Percentiles rank a stretch among this genome's conserved stretches.
phyloP scores from a whole-genome alignment of 2,113 vertebrate species.

The Centropus unirufus region DNA sequence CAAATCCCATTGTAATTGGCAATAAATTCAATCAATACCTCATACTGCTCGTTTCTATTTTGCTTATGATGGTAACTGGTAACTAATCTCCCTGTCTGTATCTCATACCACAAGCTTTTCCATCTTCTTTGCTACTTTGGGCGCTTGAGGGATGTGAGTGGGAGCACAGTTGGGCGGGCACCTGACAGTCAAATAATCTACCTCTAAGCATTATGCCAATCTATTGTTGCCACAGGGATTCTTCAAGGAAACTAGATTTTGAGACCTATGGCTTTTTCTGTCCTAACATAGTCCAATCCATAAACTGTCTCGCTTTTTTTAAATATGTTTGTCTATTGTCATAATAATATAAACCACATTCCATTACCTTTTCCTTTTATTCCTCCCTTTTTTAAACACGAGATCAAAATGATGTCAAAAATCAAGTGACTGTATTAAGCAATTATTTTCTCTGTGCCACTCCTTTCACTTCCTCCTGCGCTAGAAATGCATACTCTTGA shows the following conservation, averaged over 20 bases:
- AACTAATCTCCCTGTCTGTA: background rate
- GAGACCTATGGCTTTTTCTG: background rate
- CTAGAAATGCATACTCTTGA: background rate
- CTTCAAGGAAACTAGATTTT: background rate
- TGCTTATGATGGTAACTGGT: background rate
- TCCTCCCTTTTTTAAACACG: background rate
- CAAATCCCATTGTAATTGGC: background rate
- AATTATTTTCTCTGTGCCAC: background rate
- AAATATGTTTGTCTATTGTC: background rate
- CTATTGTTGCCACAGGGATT: background rate
- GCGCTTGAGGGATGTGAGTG: background rate
- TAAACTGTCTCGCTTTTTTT: background rate
- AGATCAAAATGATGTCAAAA: background rate
- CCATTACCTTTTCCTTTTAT: background rate
- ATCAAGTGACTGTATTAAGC: background rate
- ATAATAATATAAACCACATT: background rate
- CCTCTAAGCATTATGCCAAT: fast-evolving
- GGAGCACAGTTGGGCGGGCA: background rate
- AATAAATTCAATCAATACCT: background rate
- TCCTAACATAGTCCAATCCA: background rate
- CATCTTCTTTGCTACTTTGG: background rate
- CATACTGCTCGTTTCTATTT: fast-evolving
- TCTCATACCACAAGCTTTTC: fast-evolving
- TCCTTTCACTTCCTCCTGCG: background rate
- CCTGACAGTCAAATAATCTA: background rate